phyloP scores from a whole-genome alignment of 2,113 vertebrate species.

The Lichenostomus cassidix region DNA sequence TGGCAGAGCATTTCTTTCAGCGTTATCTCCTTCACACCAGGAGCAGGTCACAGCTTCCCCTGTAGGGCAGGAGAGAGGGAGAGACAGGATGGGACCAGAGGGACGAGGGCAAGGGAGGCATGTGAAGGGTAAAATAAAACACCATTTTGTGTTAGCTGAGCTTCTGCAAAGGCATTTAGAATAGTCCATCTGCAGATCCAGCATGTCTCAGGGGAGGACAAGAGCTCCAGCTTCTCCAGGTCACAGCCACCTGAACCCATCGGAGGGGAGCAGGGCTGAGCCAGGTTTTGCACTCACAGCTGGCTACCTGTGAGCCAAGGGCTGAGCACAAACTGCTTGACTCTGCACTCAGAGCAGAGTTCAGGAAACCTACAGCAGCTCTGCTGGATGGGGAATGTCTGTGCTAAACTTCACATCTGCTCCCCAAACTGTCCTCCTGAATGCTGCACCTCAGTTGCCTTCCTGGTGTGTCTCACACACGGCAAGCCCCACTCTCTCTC shows the following conservation, averaged over 20 bases:
- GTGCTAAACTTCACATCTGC: not conserved
- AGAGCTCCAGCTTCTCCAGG: not conserved
- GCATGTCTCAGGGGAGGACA: not conserved
- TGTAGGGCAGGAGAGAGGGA: not conserved
- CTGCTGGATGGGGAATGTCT: not conserved
- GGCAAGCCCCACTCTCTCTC: not conserved
- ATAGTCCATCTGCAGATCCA: not conserved
- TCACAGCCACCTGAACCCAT: not conserved
- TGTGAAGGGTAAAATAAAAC: not conserved
- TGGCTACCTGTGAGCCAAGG: not conserved
- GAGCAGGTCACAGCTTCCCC: not conserved
- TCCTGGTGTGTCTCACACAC: fast-evolving
- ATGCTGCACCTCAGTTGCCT: fast-evolving
- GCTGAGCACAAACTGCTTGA: not conserved
- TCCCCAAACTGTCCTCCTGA: not conserved
- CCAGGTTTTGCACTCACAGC: not conserved
- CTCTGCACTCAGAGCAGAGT: not conserved
- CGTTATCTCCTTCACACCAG: not conserved
- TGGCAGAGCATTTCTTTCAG: not conserved
- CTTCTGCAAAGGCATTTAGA: not conserved
- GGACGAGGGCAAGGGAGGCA: not conserved
- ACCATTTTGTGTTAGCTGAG: not conserved
- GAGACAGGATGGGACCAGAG: not conserved
- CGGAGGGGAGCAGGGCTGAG: not conserved
- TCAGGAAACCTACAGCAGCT: not conserved